Conservation (phyloP, 1,140 invertebrate species). For the Caerostris darwini region DNA sequence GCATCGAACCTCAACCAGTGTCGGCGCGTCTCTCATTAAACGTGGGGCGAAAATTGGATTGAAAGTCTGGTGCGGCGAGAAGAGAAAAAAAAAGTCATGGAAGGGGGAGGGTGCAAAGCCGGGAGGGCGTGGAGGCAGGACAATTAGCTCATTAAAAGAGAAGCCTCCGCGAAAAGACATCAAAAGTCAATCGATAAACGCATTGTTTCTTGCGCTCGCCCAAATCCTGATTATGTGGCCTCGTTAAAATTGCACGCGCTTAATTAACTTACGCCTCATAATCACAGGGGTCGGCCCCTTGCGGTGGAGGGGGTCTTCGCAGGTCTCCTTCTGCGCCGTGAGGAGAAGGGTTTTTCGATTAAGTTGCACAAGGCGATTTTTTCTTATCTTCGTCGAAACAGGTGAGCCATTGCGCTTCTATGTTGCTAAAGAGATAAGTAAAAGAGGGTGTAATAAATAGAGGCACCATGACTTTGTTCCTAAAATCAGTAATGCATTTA, state of each 20-base stretch:
- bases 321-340: not conserved
- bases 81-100: not conserved
- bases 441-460: too few relatives aligned
- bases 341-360: too few relatives aligned
- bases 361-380: too few relatives aligned
- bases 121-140: not conserved
- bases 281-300: conserved; percentile 60
- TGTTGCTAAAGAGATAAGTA: too few relatives aligned
- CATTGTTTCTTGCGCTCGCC: conserved; percentile 74
- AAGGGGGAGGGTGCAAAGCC: not conserved
- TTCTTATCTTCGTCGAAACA: too few relatives aligned
- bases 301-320: conserved; percentile 29
- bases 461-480: too few relatives aligned
- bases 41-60: conserved; percentile 74
- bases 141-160: conserved; percentile 78
- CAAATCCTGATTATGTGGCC: conserved; percentile 77
- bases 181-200: conserved; percentile 74
- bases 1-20: conserved; percentile 5
- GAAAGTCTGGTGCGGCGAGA: not conserved
- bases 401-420: too few relatives aligned
- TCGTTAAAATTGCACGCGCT: conserved; percentile 78
- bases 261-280: conserved; percentile 77
- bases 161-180: conserved; percentile 67
- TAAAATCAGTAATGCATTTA: too few relatives aligned
- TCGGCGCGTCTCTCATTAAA: conserved; percentile 69